A percentile compares a stretch with the other conserved stretches of the same genome.
These are phyloP conservation scores for Cheilinus undulatus DNA, from an alignment of 2,113 vertebrate genomes.

Conservation along the genomic window DNA sequence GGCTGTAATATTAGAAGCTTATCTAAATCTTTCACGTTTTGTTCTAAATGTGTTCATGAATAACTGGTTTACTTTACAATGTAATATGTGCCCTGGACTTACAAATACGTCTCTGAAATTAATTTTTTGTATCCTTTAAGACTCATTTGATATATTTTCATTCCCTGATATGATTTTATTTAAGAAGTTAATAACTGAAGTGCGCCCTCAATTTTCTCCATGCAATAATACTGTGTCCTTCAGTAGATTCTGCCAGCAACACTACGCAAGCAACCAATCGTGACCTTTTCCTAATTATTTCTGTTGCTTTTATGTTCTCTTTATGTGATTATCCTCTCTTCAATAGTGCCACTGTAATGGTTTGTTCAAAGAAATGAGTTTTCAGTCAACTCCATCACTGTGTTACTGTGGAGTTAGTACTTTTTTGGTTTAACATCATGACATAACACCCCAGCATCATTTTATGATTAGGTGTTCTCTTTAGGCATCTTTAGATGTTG, in stretches of 20 bases:
- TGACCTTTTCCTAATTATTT: conserved; percentile 4
- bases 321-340: too few species aligned
- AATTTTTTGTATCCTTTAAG: neutral
- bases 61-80: neutral
- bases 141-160: neutral
- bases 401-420: neutral
- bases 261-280: neutral
- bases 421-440: too few species aligned
- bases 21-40: neutral
- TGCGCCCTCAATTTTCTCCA: neutral
- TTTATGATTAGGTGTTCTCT: too few species aligned
- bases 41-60: neutral
- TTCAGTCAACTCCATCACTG: neutral
- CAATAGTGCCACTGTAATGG: too few species aligned
- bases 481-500: too few species aligned
- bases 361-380: neutral
- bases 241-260: neutral
- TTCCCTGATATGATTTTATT: neutral
- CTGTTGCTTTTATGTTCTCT: neutral
- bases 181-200: neutral
- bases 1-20: neutral
- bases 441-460: too few species aligned
- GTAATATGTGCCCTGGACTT: neutral
- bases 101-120: neutral
- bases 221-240: neutral